A percentile compares a stretch with the other conserved stretches of the same genome.
Conservation (phyloP, 2,113 vertebrate species). For the Dasyprocta punctata region DNA sequence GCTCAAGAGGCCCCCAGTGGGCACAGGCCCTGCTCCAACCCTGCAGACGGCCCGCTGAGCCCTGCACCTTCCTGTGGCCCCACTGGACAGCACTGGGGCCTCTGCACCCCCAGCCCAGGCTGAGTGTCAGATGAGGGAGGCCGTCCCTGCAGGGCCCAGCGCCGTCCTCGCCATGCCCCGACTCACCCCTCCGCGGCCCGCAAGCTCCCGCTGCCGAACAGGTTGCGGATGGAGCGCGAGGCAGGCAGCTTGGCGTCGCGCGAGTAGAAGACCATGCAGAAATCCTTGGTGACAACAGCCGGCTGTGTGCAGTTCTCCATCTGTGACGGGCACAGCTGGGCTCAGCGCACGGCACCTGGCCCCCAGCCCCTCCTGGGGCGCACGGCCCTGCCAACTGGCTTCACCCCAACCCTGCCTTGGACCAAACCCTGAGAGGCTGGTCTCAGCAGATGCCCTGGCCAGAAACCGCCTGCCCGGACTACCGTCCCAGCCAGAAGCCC, state of each 20-base stretch:
- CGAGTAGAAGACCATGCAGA: constrained; percentile 99
- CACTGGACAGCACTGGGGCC: background rate
- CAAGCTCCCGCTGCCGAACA: constrained; percentile 95
- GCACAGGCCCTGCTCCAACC: background rate
- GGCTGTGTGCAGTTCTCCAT: constrained; percentile 98
- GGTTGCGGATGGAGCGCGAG: constrained; percentile 95
- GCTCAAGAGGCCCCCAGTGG: background rate
- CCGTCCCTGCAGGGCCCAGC: rapidly evolving
- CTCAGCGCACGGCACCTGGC: background rate
- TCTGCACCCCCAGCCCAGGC: background rate
- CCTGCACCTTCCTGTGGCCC: no score
- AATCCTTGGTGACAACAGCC: constrained; percentile 96
- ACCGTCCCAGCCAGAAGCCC: rapidly evolving
- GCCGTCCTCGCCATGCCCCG: rapidly evolving
- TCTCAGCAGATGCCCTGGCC: background rate
- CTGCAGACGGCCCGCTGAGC: background rate
- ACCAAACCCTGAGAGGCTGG: rapidly evolving
- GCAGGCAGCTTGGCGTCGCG: constrained; percentile 96
- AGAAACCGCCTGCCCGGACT: no score
- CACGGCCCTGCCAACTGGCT: no score
- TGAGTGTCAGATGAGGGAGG: background rate
- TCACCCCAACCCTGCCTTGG: background rate
- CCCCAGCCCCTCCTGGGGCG: no score
- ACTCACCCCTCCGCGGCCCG: constrained; percentile 93
- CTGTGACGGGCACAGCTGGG: constrained; percentile 76